A percentile compares a stretch with the other conserved stretches of the same genome.
phyloP scores from a whole-genome alignment of 2,888 invertebrate genomes.

The Drosophila flavopinicola region DNA sequence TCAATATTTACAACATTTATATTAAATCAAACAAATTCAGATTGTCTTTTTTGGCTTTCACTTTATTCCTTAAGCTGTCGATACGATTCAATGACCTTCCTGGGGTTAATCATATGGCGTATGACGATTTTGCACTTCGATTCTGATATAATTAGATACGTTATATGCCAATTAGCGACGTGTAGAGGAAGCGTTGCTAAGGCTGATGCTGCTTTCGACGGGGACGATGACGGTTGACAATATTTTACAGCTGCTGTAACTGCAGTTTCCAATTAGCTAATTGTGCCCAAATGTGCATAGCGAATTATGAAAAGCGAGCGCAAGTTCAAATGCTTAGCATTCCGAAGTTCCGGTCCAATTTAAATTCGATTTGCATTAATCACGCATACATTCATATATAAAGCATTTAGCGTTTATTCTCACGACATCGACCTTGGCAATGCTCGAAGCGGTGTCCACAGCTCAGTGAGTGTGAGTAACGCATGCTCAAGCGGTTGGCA shows the following conservation, averaged over 20 bases:
- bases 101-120: conserved; percentile 31
- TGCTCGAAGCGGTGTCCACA: conserved; percentile 45
- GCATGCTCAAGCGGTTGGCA: too few species aligned
- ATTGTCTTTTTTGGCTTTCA: conserved; percentile 29
- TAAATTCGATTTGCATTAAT: conserved; percentile 63
- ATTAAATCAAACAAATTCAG: conserved; percentile 21
- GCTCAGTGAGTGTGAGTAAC: conserved; percentile 31
- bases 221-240: too few species aligned
- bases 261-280: conserved; percentile 63
- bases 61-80: conserved; percentile 23
- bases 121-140: conserved; percentile 29
- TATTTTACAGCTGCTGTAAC: conserved; percentile 59
- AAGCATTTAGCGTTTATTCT: conserved; percentile 45
- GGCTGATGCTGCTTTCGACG: conserved; percentile 44
- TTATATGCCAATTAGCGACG: conserved; percentile 75
- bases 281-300: conserved; percentile 74
- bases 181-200: conserved; percentile 68
- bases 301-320: conserved; percentile 50
- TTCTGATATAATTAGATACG: conserved; percentile 69
- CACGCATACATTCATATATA: conserved; percentile 11
- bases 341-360: conserved; percentile 65
- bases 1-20: conserved; percentile 10
- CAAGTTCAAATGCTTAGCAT: conserved; percentile 60
- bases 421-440: conserved; percentile 72
- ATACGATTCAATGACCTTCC: conserved; percentile 54